Evolutionary conservation across 2,888 invertebrate species (phyloP), one percentile per base, ranked within the genome.

Genomic region (Acleris literana): DNA sequence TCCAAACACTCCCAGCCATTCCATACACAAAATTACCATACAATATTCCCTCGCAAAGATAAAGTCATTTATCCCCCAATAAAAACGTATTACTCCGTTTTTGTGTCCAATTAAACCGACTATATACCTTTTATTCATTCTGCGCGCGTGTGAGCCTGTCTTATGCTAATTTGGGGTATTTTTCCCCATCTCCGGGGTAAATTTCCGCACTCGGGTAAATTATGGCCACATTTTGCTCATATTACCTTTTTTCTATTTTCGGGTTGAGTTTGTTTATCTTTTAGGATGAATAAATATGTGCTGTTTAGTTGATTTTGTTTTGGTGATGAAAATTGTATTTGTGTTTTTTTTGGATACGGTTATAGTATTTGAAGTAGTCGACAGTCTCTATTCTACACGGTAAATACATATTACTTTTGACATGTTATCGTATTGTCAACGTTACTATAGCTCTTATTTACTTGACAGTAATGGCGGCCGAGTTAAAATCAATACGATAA

Each of bases 51-150:
- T 22, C 33, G 49, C 11, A 29, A 17, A 39, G 66, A 66, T 66
- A 60, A 70, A 70, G 68, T 63, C 65, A 70, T 68, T 69, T 63
- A 60, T 29, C 55, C 64, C 29, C 44, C 63, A 67, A 68, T 64
- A 68, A 68, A 69, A 69, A 51, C 48, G 61, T 68, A 68, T 68
- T 68, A 68, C 64, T 64, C 64, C 63, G 18, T 54, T 68, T 54
- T 56, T 33, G 68, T 51, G 46, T 60, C 58, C 68, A 68, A 68
- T 68, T 68, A 68, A 68, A 68, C 60, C 22, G 60, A 60, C 63
- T 59, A 62, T 53, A 54, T 53, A 63, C 61, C 57, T 67, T 63
- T 52, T 66, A 58, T 63, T 63, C 67, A 58, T 58, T 54, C 63
- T 18, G 22, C 62, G 58, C 54, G 51, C 58, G 62, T 67, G 64